Base-by-base conservation (phyloP, 2,888 invertebrate species). In the Agapostemon virescens region DNA sequence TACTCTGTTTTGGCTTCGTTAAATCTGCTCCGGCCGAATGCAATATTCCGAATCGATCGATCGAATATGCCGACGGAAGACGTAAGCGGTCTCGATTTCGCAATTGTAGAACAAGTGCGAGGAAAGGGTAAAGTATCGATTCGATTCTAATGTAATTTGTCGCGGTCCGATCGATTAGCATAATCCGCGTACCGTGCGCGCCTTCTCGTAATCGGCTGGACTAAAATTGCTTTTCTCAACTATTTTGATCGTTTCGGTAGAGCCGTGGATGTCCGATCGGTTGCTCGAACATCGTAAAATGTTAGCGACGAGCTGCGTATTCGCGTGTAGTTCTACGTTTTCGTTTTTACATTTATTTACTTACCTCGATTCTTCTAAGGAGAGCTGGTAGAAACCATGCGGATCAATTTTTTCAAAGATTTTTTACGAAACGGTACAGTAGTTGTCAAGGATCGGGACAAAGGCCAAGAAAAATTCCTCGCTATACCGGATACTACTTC, bases 401-500 rank as follows among this genome's bases (percentile, higher is more conserved):
- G 33, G 67, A 69, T 45, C 71, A 49, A 26, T 70, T 78, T 49
- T 63, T 13, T 66, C n/a, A 13, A 36, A 20, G 20, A 40, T 23
- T 58, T 13, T 0, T 49, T n/a, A 52, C 20, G 33, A 15, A 11
- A 33, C 13, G n/a, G n/a, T 9, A 33, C 13, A 17, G n/a, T 9
- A 49, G 7, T 30, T n/a, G n/a, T 49, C 11, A n/a, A 49, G 49
- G 49, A 49, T 49, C 52, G 20, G 66, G 26, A 61, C 26, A 33
- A 33, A 13, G 33, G 9, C 23, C 36, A 45, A 17, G 6, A 55
- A 20, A 42, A 52, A 23, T 70, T 61, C 69, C n/a, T n/a, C n/a
- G n/a, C n/a, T n/a, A n/a, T n/a, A n/a, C n/a, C n/a, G n/a, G 81
- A 38, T 72, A 23, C 61, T 64, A 73, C 77, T 81, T 75, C 66